Evolutionary conservation across 2,888 invertebrate species (phyloP).

Genomic region (Hemicrepidius hirtus): DNA sequence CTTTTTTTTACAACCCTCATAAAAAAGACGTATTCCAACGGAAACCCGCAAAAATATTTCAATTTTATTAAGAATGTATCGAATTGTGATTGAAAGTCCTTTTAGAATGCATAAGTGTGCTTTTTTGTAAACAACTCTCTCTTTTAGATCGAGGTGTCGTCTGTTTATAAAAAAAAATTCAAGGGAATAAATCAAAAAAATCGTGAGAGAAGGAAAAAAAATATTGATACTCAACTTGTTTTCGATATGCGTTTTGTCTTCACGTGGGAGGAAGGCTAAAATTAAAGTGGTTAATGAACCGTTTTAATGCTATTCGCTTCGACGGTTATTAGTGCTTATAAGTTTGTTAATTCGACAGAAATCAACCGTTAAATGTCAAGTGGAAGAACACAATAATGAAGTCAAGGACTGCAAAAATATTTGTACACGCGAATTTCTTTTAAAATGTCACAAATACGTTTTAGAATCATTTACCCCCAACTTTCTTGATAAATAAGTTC

Average conservation of each 20-base stretch:
- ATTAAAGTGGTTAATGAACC: constrained; percentile 44
- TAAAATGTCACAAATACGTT: neutral
- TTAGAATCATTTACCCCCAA: too few species aligned
- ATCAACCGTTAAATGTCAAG: constrained; percentile 33
- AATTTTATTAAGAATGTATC: constrained; percentile 40
- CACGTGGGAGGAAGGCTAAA: constrained; percentile 35
- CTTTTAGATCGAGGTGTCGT: constrained; percentile 28
- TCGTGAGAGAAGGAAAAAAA: constrained; percentile 24
- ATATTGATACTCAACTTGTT: constrained; percentile 31
- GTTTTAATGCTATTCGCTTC: constrained; percentile 38
- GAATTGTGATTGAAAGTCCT: constrained; percentile 42
- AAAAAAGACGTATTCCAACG: constrained; percentile 35
- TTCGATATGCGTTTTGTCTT: constrained; percentile 20
- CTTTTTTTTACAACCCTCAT: constrained; percentile 31
- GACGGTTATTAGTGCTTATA: constrained; percentile 22
- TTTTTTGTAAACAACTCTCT: constrained; percentile 34
- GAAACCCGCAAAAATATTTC: constrained; percentile 39
- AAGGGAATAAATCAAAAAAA: constrained; percentile 41
- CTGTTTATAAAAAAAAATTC: constrained; percentile 23
- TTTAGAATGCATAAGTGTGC: constrained; percentile 32
- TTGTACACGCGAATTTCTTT: neutral
- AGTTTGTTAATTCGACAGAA: constrained; percentile 30
- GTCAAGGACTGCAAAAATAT: neutral
- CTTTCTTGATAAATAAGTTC: too few species aligned
- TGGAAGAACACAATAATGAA: constrained; percentile 21